Evolutionary conservation across 2,113 vertebrate genomes (phyloP), one percentile per base, ranked within the genome.

Genomic region (Nycticryphes semicollaris): DNA sequence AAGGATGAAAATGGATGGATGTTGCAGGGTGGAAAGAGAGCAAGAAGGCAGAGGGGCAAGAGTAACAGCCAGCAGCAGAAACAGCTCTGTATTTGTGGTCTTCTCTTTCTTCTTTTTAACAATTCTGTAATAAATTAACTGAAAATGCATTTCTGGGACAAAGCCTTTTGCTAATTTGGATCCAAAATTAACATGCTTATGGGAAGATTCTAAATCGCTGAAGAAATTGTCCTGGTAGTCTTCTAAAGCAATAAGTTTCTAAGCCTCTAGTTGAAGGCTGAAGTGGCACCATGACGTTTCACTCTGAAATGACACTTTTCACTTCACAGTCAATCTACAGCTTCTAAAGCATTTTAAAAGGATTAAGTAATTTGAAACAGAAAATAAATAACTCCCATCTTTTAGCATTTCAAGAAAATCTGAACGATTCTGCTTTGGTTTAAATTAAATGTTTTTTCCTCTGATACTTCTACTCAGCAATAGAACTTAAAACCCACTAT

Each of bases 361-460:
- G 75, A 93, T 93, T 96, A 94, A 97, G 84, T 88, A 96, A 95
- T 91, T 90, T 93, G 50, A 96, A 96, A 90, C 84, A 93, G 90
- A 94, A 95, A 96, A 96, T 91, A 93, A 96, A 94, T 93, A 93
- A 80, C 80, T 56, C 28, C 56, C 57, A 64, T 66, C 74, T 93
- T 72, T 84, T 62, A 79, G 22, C n/a, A 59, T 96, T 93, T 94
- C 85, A 94, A 90, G 70, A 88, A 94, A 95, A 87, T 85, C 70
- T 91, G 67, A 96, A 90, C 87, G 94, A 96, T 77, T 96, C 90
- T 83, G 4, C 75, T 74, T 91, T 90, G 59, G 90, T 90, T 95
- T 96, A 86, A 96, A 90, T 37, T 28, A 73, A 94, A 94, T 86
- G 33, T 63, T 94, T 93, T 90, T 93, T 66, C 62, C 63, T 95